Conservation (phyloP, 2,888 invertebrate species). For the Drosophila affinis region DNA sequence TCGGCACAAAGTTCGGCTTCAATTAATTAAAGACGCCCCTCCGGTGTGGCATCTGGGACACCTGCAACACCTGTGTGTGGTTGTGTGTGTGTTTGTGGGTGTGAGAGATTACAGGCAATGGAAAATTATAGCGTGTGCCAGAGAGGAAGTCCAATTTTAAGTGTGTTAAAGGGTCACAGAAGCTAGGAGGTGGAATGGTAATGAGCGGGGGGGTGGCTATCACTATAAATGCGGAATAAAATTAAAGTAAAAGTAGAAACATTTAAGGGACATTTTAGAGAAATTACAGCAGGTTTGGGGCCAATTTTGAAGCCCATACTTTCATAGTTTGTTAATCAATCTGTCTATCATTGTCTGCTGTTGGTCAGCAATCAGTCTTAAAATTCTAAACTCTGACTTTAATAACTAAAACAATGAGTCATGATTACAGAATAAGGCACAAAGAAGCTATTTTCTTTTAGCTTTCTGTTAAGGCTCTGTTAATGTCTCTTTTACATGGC, state of each 20-base stretch:
- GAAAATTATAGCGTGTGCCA: conserved; percentile 13
- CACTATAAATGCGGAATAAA: neutral
- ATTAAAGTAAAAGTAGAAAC: neutral
- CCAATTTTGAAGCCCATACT: no score
- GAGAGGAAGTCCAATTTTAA: neutral
- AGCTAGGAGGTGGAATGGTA: neutral
- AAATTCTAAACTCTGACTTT: neutral
- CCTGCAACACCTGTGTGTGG: neutral
- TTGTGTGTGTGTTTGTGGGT: neutral
- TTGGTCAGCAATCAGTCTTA: no score
- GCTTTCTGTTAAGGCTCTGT: no score
- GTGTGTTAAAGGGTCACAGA: neutral
- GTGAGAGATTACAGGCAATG: conserved; percentile 16
- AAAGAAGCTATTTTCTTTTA: neutral
- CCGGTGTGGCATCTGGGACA: neutral
- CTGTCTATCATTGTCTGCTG: neutral
- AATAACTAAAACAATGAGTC: accelerated
- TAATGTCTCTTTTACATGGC: no score
- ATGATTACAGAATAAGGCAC: neutral
- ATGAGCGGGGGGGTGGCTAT: no score
- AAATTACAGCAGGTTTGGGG: no score
- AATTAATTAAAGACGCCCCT: conserved; percentile 37
- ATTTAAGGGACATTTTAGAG: neutral
- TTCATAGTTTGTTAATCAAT: neutral
- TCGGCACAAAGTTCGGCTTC: conserved; percentile 39